Evolutionary conservation across 2,797 vertebrate genomes (phyloP).

Genomic region (Sebastes itinus): DNA sequence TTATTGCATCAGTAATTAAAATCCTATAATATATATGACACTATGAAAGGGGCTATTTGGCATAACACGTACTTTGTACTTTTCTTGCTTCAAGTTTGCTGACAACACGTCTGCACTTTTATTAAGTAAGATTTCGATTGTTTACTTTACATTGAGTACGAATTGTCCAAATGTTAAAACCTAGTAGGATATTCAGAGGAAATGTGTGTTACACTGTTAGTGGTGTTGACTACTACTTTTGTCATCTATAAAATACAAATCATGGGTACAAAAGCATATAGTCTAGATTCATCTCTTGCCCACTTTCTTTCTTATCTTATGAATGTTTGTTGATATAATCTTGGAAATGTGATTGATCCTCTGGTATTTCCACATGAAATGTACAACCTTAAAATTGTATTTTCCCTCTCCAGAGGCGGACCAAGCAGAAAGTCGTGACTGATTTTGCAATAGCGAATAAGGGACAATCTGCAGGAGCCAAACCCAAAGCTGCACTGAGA

Average conservation of each 20-base stretch:
- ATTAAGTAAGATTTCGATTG: neutral
- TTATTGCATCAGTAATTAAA: neutral
- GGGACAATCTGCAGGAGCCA: constrained; percentile 54
- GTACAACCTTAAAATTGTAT: neutral
- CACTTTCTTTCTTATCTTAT: neutral
- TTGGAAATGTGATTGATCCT: neutral
- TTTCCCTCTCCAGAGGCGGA: constrained; percentile 68
- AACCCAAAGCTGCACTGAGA: constrained; percentile 72
- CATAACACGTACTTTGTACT: neutral
- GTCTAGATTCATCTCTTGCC: neutral
- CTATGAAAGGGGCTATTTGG: neutral
- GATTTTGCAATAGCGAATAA: constrained; percentile 76
- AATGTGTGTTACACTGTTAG: neutral
- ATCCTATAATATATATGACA: neutral
- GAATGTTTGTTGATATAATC: neutral
- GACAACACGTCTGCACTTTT: neutral
- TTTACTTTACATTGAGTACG: neutral
- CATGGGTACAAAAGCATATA: neutral
- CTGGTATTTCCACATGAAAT: neutral
- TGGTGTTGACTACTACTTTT: neutral
- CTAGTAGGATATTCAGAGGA: neutral
- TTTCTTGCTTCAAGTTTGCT: neutral
- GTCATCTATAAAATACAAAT: neutral
- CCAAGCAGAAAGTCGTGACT: constrained; percentile 71
- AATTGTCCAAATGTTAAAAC: neutral